Conservation (phyloP, 2,797 vertebrate genomes). For the Tolypeutes matacus region DNA sequence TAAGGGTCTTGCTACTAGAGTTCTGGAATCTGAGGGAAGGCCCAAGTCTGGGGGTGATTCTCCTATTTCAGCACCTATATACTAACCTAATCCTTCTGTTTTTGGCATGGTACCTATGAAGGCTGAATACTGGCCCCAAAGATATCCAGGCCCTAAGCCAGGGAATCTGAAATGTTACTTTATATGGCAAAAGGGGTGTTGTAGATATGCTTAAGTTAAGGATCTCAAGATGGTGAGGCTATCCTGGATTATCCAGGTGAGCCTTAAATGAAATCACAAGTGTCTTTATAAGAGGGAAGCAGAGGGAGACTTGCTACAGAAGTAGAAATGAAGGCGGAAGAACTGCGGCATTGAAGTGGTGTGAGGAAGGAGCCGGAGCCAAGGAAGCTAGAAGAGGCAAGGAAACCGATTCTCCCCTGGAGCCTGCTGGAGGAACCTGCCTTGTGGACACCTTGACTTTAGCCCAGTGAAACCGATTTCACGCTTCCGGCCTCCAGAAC, state of each 20-base stretch:
- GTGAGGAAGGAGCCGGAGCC: not conserved
- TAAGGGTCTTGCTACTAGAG: not conserved
- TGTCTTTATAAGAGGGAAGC: not conserved
- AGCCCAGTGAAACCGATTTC: no score
- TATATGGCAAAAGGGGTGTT: not conserved
- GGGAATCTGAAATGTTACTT: not conserved
- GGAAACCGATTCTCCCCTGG: no score
- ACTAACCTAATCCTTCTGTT: not conserved
- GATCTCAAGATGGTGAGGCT: not conserved
- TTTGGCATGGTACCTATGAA: not conserved
- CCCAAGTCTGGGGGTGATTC: not conserved
- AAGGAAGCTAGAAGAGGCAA: no score
- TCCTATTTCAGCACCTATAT: not conserved
- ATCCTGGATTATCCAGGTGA: not conserved
- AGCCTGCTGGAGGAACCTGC: no score
- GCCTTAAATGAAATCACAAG: not conserved
- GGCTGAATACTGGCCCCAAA: not conserved
- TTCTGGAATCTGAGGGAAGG: not conserved
- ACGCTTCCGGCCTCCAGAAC: no score
- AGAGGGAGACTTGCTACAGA: not conserved
- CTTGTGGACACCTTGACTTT: no score
- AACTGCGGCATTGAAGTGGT: not conserved
- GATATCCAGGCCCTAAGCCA: not conserved
- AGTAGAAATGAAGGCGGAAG: not conserved
- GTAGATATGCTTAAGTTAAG: not conserved